These are phyloP conservation scores for Porphyrio hochstetteri DNA, from an alignment of 2,113 vertebrate genomes.

Conservation along the genomic window DNA sequence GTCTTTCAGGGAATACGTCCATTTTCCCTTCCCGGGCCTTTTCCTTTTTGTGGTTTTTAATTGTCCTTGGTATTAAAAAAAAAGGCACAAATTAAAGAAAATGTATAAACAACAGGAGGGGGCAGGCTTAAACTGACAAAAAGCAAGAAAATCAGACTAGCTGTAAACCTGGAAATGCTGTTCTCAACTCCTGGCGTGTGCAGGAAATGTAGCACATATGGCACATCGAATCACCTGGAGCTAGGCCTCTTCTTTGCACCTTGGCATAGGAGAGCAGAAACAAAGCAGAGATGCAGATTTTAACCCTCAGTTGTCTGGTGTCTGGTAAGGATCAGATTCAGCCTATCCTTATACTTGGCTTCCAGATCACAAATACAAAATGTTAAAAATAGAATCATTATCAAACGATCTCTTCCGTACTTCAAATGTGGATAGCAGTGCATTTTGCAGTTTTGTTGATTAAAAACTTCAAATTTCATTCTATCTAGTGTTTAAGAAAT, in stretches of 20 bases:
- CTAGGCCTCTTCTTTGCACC: slow-evolving; percentile 29
- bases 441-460: slow-evolving; percentile 4
- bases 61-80: background rate
- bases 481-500: background rate
- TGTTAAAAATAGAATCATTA: background rate
- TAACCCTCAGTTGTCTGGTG: background rate
- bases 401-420: background rate
- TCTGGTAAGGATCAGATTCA: background rate
- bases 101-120: slow-evolving; percentile 56
- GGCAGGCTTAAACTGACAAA: slow-evolving; percentile 60
- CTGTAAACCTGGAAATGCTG: background rate
- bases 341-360: background rate
- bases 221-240: background rate
- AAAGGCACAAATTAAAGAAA: slow-evolving; percentile 25
- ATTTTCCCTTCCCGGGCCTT: slow-evolving; percentile 6
- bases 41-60: slow-evolving; percentile 41
- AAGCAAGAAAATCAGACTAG: slow-evolving; percentile 10
- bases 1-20: background rate
- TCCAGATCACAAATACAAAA: background rate
- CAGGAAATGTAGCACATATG: slow-evolving; percentile 16
- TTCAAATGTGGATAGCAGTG: background rate
- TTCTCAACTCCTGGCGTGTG: background rate
- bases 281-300: slow-evolving; percentile 13
- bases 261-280: background rate
- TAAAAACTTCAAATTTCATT: background rate